These are phyloP conservation scores for Meda fulgida DNA, from an alignment of 2,797 vertebrate species.

Conservation along the genomic window DNA sequence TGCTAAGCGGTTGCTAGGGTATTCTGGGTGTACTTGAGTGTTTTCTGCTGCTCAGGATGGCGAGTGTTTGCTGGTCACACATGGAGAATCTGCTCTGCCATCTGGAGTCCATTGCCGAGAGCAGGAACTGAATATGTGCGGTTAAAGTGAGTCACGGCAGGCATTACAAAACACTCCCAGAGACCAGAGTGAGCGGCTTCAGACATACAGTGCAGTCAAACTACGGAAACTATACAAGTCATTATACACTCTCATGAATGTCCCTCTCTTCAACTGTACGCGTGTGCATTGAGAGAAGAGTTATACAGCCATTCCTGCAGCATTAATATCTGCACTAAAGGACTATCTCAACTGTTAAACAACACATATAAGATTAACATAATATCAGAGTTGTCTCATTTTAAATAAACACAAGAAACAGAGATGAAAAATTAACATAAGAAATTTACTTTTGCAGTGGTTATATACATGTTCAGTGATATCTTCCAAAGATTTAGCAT, in stretches of 20 bases:
- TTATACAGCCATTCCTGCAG: neutral
- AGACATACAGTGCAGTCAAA: neutral
- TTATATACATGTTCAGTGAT: no score
- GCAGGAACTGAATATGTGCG: neutral
- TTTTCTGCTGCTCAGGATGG: neutral
- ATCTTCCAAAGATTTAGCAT: no score
- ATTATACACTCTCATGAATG: neutral
- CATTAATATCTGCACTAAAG: no score
- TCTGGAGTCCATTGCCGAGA: conserved; percentile 16
- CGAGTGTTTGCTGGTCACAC: neutral
- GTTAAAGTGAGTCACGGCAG: conserved; percentile 17
- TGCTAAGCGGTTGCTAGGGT: no score
- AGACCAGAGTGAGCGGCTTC: neutral
- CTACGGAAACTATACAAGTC: neutral
- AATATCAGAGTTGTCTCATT: no score
- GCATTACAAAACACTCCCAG: conserved; percentile 13
- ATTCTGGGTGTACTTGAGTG: neutral
- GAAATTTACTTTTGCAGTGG: no score
- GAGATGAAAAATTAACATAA: no score
- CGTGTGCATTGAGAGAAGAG: neutral
- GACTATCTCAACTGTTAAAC: no score
- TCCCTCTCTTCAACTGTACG: neutral
- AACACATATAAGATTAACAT: no score
- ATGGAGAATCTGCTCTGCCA: neutral
- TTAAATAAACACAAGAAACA: no score